Evolutionary conservation across 2,888 invertebrate genomes (phyloP).

Genomic region (Hyposoter didymator): DNA sequence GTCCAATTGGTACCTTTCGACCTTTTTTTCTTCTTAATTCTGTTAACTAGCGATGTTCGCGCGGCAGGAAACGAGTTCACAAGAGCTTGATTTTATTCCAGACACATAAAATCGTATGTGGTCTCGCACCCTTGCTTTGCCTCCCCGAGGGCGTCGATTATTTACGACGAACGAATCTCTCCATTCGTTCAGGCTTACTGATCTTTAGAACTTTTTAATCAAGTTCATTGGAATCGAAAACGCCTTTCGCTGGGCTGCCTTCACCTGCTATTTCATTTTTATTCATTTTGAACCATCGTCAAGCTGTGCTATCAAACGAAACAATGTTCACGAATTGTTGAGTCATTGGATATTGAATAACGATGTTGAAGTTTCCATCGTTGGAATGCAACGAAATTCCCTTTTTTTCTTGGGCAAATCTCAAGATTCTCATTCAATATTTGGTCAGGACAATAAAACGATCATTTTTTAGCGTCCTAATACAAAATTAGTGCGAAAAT

Average conservation of each 20-base stretch:
- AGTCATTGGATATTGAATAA: too few species aligned
- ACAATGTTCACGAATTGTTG: neutral
- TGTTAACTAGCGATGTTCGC: neutral
- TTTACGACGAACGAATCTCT: neutral
- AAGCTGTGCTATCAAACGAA: conserved; percentile 62
- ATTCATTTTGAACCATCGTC: conserved; percentile 21
- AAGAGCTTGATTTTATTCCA: neutral
- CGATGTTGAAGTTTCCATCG: too few species aligned
- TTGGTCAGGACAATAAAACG: too few species aligned
- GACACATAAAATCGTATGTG: neutral
- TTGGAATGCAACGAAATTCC: too few species aligned
- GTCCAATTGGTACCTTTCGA: neutral
- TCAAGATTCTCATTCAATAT: too few species aligned
- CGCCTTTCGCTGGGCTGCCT: neutral
- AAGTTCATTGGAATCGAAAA: neutral
- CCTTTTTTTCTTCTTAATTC: neutral
- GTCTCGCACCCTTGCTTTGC: neutral
- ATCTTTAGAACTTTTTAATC: neutral
- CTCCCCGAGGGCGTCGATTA: neutral
- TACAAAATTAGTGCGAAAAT: too few species aligned
- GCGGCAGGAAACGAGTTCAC: conserved; percentile 2
- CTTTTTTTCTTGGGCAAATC: too few species aligned
- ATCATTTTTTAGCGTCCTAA: too few species aligned
- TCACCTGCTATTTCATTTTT: too few species aligned
- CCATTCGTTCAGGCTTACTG: neutral